Evolutionary conservation across 2,797 vertebrate species (phyloP).

Genomic region (Numenius phaeopus): DNA sequence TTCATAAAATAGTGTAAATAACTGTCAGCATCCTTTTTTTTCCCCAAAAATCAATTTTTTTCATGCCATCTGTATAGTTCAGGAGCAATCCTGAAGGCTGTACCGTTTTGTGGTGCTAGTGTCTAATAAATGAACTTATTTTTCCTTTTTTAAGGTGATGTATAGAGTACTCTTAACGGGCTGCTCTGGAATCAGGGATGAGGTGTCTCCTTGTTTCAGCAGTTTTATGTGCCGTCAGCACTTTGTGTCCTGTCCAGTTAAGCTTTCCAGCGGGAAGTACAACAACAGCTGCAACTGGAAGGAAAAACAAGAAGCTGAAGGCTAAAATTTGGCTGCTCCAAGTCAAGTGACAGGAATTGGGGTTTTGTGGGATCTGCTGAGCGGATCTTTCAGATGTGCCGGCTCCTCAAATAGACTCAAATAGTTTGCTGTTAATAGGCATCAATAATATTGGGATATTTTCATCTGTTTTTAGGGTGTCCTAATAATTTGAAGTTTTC

Average conservation of each 20-base stretch:
- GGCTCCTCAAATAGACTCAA: not conserved
- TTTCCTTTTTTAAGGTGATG: not conserved
- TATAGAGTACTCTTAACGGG: no score
- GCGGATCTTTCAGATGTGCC: not conserved
- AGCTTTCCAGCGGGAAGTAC: not conserved
- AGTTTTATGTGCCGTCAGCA: not conserved
- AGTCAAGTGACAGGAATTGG: not conserved
- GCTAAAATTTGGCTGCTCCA: not conserved
- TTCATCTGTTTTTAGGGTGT: not conserved
- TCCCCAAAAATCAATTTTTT: not conserved
- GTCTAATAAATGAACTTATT: not conserved
- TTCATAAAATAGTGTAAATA: not conserved
- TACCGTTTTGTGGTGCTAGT: not conserved
- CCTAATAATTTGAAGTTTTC: not conserved
- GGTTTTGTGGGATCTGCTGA: not conserved
- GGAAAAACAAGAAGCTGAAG: not conserved
- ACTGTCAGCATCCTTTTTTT: not conserved
- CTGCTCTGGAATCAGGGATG: not conserved
- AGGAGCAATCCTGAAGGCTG: not conserved
- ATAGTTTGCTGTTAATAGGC: not conserved
- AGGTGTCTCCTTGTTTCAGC: not conserved
- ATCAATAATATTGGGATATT: not conserved
- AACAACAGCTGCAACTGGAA: not conserved
- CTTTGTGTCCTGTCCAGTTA: not conserved
- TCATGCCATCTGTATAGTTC: not conserved